phyloP scores from a whole-genome alignment of 2,888 invertebrate genomes.

The Papilio protenor region DNA sequence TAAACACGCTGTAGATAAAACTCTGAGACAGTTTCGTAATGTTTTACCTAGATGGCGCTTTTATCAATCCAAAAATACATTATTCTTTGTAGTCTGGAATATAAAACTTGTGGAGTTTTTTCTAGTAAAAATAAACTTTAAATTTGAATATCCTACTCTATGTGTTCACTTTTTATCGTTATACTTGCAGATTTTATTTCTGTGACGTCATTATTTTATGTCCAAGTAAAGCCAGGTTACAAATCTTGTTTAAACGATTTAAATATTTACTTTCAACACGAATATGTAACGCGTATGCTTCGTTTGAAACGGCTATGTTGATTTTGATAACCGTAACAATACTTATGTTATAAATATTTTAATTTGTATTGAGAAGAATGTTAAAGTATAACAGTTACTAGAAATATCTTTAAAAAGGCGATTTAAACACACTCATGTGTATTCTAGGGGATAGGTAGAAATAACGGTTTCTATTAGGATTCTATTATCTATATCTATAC shows the following conservation, averaged over 20 bases:
- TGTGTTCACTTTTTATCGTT: too few relatives aligned
- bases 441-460: too few relatives aligned
- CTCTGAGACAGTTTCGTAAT: background rate
- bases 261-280: slow-evolving; percentile 5
- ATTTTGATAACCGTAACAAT: background rate
- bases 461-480: too few relatives aligned
- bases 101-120: too few relatives aligned
- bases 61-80: background rate
- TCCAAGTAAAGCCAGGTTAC: background rate
- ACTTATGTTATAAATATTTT: background rate
- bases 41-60: slow-evolving; percentile 4
- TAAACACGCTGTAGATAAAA: background rate
- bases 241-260: background rate
- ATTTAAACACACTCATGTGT: too few relatives aligned
- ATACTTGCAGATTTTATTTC: too few relatives aligned
- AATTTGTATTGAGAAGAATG: background rate
- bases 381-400: too few relatives aligned
- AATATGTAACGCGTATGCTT: background rate
- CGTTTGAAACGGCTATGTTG: slow-evolving; percentile 1
- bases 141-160: too few relatives aligned
- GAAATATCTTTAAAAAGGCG: too few relatives aligned
- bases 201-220: too few relatives aligned
- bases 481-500: too few relatives aligned
- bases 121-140: too few relatives aligned
- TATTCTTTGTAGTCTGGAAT: background rate